Conservation (phyloP, 2,888 invertebrate genomes). For the Pammene aurita region DNA sequence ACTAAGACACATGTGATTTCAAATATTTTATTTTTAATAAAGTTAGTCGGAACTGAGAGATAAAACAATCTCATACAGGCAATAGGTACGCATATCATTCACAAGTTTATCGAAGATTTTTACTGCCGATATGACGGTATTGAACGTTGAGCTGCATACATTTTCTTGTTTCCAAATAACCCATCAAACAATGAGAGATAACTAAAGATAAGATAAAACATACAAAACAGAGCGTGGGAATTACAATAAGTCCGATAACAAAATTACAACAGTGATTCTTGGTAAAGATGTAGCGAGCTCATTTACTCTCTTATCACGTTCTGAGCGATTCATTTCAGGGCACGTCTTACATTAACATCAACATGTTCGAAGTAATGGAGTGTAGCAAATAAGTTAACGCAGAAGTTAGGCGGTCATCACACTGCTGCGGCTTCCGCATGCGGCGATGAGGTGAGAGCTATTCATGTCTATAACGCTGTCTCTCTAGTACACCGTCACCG, state of each 20-base stretch:
- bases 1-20: no score
- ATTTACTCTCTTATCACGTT: conserved; percentile 18
- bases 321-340: conserved; percentile 3
- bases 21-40: background rate
- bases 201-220: background rate
- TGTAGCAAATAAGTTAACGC: background rate
- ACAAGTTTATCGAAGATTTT: no score
- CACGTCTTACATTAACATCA: conserved; percentile 3
- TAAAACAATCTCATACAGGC: no score
- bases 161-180: background rate
- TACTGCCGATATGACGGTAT: background rate
- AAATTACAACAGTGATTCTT: conserved; percentile 11
- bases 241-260: conserved; percentile 5
- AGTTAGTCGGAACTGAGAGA: background rate
- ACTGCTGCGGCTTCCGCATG: no score
- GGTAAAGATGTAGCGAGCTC: background rate
- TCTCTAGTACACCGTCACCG: no score
- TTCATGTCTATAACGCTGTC: no score
- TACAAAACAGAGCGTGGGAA: conserved; percentile 6
- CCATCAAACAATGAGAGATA: background rate
- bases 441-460: no score
- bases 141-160: background rate
- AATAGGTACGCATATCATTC: background rate
- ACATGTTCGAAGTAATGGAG: no score
- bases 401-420: background rate